These are phyloP conservation scores for Schizopygopsis pylzovi DNA, from an alignment of 2,797 vertebrate genomes.

Conservation along the genomic window DNA sequence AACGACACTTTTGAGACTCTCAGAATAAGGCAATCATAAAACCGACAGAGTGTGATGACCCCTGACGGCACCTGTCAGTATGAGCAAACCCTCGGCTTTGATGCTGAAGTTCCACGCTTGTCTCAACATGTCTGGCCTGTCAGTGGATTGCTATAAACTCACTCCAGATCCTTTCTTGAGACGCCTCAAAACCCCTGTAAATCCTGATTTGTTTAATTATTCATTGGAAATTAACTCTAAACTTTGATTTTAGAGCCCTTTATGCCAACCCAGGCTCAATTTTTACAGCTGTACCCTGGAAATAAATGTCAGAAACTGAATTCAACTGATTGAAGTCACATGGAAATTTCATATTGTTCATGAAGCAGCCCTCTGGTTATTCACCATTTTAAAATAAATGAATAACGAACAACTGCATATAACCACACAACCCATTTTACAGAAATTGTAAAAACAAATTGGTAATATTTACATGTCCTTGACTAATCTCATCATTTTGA, in stretches of 20 bases:
- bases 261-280: not conserved
- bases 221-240: not conserved
- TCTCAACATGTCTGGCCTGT: conserved; percentile 7
- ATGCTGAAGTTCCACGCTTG: not conserved
- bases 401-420: not conserved
- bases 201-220: not conserved
- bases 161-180: conserved; percentile 6
- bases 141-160: not conserved
- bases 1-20: not conserved
- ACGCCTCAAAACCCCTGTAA: not conserved
- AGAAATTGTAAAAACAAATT: not conserved
- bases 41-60: not conserved
- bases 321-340: not conserved
- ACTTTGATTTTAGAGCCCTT: not conserved
- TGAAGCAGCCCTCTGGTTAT: not conserved
- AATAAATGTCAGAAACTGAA: not conserved
- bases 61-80: not conserved
- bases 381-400: not conserved
- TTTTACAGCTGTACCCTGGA: not conserved
- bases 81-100: not conserved
- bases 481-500: not conserved
- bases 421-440: not conserved
- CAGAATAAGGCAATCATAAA: not conserved
- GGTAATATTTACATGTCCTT: not conserved
- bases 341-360: not conserved